These are phyloP conservation scores for Thermophis baileyi DNA, from an alignment of 2,113 vertebrate species.

Conservation along the genomic window DNA sequence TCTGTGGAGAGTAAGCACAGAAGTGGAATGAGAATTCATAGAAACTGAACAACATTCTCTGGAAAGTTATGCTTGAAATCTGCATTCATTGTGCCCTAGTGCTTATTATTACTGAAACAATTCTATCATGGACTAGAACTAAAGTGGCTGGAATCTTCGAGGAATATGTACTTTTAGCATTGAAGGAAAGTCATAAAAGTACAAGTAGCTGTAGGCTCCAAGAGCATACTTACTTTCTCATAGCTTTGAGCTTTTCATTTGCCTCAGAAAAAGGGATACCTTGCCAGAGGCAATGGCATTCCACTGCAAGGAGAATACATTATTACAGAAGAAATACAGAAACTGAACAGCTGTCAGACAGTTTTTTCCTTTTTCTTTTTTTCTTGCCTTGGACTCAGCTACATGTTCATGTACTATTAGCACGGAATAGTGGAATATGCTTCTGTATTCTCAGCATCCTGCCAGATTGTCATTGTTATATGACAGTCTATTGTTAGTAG, in stretches of 20 bases:
- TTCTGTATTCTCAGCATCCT: slow-evolving; percentile 43
- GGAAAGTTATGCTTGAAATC: slow-evolving; percentile 40
- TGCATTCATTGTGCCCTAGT: slow-evolving; percentile 49
- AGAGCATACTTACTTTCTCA: slow-evolving; percentile 30
- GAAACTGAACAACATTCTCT: slow-evolving; percentile 16
- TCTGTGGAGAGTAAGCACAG: neutral
- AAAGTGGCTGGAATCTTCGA: slow-evolving; percentile 41
- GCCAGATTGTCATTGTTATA: slow-evolving; percentile 45
- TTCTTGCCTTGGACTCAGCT: slow-evolving; percentile 2
- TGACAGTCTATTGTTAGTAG: slow-evolving; percentile 49
- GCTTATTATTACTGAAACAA: slow-evolving; percentile 55
- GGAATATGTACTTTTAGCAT: slow-evolving; percentile 51
- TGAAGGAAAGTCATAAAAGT: slow-evolving; percentile 28
- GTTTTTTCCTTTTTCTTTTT: neutral
- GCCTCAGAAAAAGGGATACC: slow-evolving; percentile 37
- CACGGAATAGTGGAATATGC: slow-evolving; percentile 37
- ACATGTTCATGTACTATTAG: slow-evolving; percentile 45
- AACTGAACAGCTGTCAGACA: slow-evolving; percentile 22
- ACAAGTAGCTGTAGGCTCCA: slow-evolving; percentile 36
- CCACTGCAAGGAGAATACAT: slow-evolving; percentile 38
- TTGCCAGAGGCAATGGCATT: slow-evolving; percentile 42
- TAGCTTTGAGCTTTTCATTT: slow-evolving; percentile 30
- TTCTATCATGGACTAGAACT: slow-evolving; percentile 53
- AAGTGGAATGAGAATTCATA: slow-evolving; percentile 4
- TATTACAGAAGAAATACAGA: neutral